phyloP scores from a whole-genome alignment of 2,113 vertebrate genomes.

The Corvus moneduloides region DNA sequence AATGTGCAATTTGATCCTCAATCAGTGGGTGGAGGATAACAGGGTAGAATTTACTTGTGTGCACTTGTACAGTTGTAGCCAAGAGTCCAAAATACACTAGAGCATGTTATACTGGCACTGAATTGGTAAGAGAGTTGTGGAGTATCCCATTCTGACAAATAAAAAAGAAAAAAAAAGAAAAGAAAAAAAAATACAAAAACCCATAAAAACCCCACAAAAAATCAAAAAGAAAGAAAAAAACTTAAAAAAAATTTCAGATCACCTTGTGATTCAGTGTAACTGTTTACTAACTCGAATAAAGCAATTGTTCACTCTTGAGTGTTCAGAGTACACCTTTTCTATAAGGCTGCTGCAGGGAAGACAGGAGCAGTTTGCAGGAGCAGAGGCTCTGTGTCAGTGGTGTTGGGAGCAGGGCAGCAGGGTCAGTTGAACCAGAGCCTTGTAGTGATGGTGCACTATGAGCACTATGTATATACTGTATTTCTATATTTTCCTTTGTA shows the following conservation, averaged over 20 bases:
- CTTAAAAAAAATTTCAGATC: conserved; percentile 62
- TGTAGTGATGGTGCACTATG: conserved; percentile 67
- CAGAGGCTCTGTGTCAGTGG: not conserved
- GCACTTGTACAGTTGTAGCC: conserved; percentile 87
- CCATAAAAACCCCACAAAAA: conserved; percentile 6
- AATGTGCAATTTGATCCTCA: conserved; percentile 85
- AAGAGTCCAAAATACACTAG: conserved; percentile 85
- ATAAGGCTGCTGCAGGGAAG: conserved; percentile 58
- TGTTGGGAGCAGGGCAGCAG: conserved; percentile 12
- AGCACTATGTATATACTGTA: conserved; percentile 83
- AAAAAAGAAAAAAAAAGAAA: conserved; percentile 24
- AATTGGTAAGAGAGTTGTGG: conserved; percentile 78
- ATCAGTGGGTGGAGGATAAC: conserved; percentile 84
- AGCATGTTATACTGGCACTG: conserved; percentile 81
- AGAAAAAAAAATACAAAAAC: not conserved
- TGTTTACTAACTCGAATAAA: conserved; percentile 87
- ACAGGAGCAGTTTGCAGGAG: conserved; percentile 28
- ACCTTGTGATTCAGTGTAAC: conserved; percentile 88
- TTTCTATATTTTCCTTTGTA: conserved; percentile 85
- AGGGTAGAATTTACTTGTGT: conserved; percentile 88
- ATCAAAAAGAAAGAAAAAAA: conserved; percentile 17
- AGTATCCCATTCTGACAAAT: conserved; percentile 79
- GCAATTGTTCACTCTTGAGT: conserved; percentile 80
- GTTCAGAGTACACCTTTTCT: conserved; percentile 72
- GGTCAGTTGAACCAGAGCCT: conserved; percentile 54